Conservation (phyloP, 2,888 invertebrate species). For the Polymixis flavicincta region DNA sequence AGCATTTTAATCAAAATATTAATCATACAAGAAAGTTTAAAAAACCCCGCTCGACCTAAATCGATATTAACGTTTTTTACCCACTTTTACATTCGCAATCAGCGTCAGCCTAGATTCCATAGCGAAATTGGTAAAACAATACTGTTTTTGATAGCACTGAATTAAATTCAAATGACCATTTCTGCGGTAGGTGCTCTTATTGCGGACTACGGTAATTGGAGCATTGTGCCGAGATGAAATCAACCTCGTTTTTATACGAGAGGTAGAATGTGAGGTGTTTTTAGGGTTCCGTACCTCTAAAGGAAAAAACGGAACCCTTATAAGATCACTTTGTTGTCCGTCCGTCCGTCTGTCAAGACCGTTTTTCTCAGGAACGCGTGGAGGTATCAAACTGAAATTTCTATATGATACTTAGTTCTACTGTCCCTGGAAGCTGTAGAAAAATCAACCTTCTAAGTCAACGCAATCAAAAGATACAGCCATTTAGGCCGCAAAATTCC, state of each 20-base stretch:
- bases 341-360: too few relatives aligned
- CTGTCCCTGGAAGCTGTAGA: too few relatives aligned
- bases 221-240: constrained; percentile 59
- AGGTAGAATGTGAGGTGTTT: constrained; percentile 27
- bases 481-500: too few relatives aligned
- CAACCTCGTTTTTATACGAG: constrained; percentile 48
- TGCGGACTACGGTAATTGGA: constrained; percentile 61
- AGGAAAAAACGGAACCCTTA: too few relatives aligned
- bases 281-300: too few relatives aligned
- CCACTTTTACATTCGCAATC: constrained; percentile 56
- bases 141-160: constrained; percentile 54
- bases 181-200: constrained; percentile 57
- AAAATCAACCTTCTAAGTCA: too few relatives aligned
- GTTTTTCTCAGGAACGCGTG: too few relatives aligned
- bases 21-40: constrained; percentile 19
- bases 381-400: too few relatives aligned
- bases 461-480: too few relatives aligned
- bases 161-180: constrained; percentile 54
- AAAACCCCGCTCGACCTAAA: constrained; percentile 25
- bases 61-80: constrained; percentile 31
- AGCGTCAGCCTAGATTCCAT: constrained; percentile 63
- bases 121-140: constrained; percentile 69
- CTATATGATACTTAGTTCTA: too few relatives aligned
- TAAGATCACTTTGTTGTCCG: too few relatives aligned
- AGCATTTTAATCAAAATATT: constrained; percentile 3